phyloP scores from a whole-genome alignment of 2,113 vertebrate species.

The Tenrec ecaudatus region DNA sequence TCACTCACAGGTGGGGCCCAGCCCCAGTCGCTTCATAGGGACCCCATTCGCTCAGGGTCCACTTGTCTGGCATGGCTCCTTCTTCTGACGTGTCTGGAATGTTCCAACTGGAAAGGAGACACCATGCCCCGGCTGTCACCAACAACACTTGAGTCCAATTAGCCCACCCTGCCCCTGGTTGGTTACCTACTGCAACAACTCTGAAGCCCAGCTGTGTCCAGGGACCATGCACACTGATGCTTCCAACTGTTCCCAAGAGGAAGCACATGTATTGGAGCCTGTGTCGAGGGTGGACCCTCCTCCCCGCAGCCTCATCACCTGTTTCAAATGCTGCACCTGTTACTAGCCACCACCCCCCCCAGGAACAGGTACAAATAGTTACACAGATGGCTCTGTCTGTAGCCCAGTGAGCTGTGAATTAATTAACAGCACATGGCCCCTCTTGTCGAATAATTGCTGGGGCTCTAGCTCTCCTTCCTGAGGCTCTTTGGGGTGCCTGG shows the following conservation, averaged over 20 bases:
- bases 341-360: conserved; percentile 60
- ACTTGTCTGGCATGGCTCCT: conserved; percentile 32
- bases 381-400: conserved; percentile 83
- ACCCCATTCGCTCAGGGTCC: background rate
- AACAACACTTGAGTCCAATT: conserved; percentile 59
- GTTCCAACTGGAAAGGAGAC: conserved; percentile 14
- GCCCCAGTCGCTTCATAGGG: background rate
- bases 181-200: conserved; percentile 76
- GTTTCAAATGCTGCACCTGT: conserved; percentile 51
- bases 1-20: background rate
- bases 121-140: conserved; percentile 46
- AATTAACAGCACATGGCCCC: conserved; percentile 79
- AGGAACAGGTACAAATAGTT: conserved; percentile 69
- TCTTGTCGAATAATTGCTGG: conserved; percentile 69
- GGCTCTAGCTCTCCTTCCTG: background rate
- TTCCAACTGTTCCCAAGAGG: background rate
- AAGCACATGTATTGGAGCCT: background rate
- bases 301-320: conserved; percentile 53
- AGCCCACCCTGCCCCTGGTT: conserved; percentile 66
- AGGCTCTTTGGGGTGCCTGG: background rate
- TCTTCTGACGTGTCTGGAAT: conserved; percentile 6
- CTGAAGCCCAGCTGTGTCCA: conserved; percentile 39
- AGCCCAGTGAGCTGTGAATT: conserved; percentile 83
- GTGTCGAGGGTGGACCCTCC: background rate
- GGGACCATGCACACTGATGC: conserved; percentile 24